These are phyloP conservation scores for Cheilosia scutellata DNA, from an alignment of 2,888 invertebrate genomes.

Conservation along the genomic window DNA sequence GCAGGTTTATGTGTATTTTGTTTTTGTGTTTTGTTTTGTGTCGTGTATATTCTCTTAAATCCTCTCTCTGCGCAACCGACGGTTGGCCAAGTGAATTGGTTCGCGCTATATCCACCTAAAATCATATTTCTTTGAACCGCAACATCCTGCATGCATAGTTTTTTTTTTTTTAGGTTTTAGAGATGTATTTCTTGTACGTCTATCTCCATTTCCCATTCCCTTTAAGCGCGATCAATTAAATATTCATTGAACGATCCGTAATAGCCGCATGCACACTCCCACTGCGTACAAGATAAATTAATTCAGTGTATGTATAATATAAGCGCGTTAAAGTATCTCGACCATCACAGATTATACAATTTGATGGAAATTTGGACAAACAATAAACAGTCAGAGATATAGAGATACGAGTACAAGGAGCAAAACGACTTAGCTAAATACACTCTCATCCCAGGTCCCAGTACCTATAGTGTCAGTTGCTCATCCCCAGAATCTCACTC, in stretches of 20 bases:
- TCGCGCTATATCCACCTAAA: no score
- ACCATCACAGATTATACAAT: constrained; percentile 67
- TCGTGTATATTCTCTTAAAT: no score
- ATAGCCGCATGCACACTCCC: constrained; percentile 3
- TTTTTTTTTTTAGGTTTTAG: not conserved
- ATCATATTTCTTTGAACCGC: not conserved
- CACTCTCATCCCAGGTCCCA: not conserved
- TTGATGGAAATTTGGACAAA: constrained; percentile 46
- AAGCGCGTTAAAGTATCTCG: constrained; percentile 56
- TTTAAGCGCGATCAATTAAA: constrained; percentile 15
- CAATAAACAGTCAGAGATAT: not conserved
- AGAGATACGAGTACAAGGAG: not conserved
- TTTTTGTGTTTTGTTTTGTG: no score
- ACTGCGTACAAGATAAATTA: not conserved
- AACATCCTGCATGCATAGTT: not conserved
- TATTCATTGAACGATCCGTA: constrained; percentile 20
- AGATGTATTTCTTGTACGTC: no score
- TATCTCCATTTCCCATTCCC: constrained; percentile 5
- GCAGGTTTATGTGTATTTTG: no score
- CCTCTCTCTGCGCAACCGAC: no score
- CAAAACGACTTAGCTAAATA: not conserved
- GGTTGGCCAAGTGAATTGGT: no score
- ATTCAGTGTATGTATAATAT: constrained; percentile 23
- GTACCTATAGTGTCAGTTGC: not conserved
- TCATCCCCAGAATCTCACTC: not conserved